Evolutionary conservation across 2,888 invertebrate genomes (phyloP).

Genomic region (Spatulosminthurus flaviceps): DNA sequence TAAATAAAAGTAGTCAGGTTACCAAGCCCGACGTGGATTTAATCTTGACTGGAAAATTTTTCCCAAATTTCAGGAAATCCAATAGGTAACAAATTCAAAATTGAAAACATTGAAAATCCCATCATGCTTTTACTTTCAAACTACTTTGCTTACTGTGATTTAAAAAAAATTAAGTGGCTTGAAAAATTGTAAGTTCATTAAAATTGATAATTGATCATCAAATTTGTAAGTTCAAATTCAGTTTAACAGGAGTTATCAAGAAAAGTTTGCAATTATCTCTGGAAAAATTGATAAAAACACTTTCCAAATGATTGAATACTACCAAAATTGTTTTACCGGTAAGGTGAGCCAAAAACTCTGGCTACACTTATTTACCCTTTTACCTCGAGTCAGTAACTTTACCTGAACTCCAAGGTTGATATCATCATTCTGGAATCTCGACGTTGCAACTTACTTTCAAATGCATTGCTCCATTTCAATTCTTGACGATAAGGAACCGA

Average conservation of each 20-base stretch:
- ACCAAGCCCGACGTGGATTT: slow-evolving; percentile 28
- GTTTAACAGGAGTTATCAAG: background rate
- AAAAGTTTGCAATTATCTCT: background rate
- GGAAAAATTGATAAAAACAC: background rate
- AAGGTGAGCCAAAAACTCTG: slow-evolving; percentile 12
- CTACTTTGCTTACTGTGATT: background rate
- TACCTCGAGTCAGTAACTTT: slow-evolving; percentile 18
- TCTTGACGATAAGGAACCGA: background rate
- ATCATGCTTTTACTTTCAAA: background rate
- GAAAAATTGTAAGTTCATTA: background rate
- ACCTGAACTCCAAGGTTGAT: slow-evolving; percentile 14
- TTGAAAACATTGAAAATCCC: slow-evolving; percentile 13
- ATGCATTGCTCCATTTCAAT: slow-evolving; percentile 1
- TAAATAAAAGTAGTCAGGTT: slow-evolving; percentile 22
- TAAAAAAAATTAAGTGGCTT: background rate
- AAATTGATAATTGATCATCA: background rate
- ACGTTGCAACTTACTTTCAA: slow-evolving; percentile 5
- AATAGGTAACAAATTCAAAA: background rate
- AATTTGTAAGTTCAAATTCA: background rate
- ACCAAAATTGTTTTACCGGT: background rate
- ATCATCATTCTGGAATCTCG: slow-evolving; percentile 14
- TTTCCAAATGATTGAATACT: background rate
- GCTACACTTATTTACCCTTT: background rate
- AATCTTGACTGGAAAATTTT: background rate
- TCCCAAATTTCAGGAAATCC: background rate